phyloP scores from a whole-genome alignment of 2,797 vertebrate species.

The Taeniopygia guttata region DNA sequence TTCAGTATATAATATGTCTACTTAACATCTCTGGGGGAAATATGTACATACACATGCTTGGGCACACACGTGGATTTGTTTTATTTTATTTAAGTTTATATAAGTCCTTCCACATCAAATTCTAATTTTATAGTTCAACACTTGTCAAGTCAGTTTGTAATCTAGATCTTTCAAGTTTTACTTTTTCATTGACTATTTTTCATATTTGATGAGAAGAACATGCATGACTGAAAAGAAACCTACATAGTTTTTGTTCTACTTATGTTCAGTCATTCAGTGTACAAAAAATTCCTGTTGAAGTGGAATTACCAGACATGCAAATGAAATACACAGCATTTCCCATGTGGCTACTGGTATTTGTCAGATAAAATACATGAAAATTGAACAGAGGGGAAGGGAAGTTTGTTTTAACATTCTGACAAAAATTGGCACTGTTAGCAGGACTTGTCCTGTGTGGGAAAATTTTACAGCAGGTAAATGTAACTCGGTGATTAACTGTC shows the following conservation, averaged over 20 bases:
- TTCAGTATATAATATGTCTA: neutral
- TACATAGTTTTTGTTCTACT: neutral
- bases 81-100: neutral
- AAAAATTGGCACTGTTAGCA: neutral
- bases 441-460: neutral
- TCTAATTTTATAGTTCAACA: neutral
- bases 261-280: neutral
- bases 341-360: neutral
- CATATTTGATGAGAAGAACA: neutral
- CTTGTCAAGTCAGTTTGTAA: neutral
- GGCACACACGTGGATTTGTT: neutral
- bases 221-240: neutral
- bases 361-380: slow-evolving; percentile 20
- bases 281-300: neutral
- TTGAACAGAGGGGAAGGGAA: neutral
- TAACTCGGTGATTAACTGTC: neutral
- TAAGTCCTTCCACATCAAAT: neutral
- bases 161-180: neutral
- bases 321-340: neutral
- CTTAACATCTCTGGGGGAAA: neutral
- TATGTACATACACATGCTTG: fast-evolving
- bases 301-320: slow-evolving; percentile 41
- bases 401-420: neutral
- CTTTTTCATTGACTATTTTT: neutral
- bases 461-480: neutral